These are phyloP conservation scores for Pterocles orientalis DNA, from an alignment of 2,113 vertebrate genomes.

Conservation along the genomic window DNA sequence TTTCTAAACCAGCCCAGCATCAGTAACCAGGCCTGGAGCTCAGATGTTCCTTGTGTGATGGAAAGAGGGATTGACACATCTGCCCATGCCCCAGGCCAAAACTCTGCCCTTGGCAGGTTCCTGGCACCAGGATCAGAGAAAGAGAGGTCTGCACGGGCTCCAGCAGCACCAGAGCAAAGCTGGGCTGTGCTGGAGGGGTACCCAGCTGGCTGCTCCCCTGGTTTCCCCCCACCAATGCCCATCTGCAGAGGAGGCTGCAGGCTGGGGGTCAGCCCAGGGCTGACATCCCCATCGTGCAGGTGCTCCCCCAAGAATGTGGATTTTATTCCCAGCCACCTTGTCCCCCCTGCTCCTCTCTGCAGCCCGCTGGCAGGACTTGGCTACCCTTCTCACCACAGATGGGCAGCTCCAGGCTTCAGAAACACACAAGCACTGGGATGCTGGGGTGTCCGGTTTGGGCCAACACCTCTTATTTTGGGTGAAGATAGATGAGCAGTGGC, in stretches of 20 bases:
- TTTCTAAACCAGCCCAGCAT: background rate
- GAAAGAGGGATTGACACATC: background rate
- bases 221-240: fast-evolving
- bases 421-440: fast-evolving
- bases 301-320: fast-evolving
- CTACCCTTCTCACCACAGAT: background rate
- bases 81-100: background rate
- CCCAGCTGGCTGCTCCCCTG: fast-evolving
- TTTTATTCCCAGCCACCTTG: background rate
- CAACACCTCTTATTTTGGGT: background rate
- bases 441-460: background rate
- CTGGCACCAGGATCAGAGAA: background rate
- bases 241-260: background rate
- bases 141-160: background rate
- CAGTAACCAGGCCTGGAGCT: background rate
- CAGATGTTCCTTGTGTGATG: background rate
- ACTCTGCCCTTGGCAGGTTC: background rate
- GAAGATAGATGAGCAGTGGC: background rate
- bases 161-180: background rate
- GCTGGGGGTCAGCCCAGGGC: background rate
- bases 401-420: background rate
- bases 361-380: background rate
- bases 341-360: background rate
- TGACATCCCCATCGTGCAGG: fast-evolving
- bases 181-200: background rate